Percentiles rank a stretch among this genome's conserved stretches.
Evolutionary conservation across 2,113 vertebrate genomes (phyloP).

Genomic region (Daphoenositta chrysoptera): DNA sequence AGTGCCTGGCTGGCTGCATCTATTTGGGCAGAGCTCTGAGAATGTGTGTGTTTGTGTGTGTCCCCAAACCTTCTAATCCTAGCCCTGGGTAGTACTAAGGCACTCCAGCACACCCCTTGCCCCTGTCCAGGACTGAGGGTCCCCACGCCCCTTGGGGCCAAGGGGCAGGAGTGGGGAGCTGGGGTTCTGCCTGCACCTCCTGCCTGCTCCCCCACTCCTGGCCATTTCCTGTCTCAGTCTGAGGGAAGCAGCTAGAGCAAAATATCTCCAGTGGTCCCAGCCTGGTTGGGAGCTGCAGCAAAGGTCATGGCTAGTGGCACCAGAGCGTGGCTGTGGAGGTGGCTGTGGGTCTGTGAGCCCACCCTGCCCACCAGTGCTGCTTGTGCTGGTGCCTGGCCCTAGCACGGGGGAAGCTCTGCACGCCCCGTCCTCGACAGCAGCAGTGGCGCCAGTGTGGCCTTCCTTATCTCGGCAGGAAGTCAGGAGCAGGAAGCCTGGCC

Average conservation of each 20-base stretch:
- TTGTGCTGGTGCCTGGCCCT: background rate
- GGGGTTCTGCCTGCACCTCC: background rate
- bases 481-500: constrained; percentile 39
- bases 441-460: constrained; percentile 37
- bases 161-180: background rate
- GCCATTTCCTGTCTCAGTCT: background rate
- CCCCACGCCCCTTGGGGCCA: background rate
- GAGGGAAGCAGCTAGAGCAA: background rate
- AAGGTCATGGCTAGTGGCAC: background rate
- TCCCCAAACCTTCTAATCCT: background rate
- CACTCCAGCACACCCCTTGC: rapidly evolving
- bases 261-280: background rate
- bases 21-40: background rate
- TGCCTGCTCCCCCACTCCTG: background rate
- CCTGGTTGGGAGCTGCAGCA: background rate
- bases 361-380: background rate
- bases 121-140: background rate
- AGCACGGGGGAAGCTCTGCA: background rate
- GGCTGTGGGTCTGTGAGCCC: background rate
- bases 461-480: constrained; percentile 59
- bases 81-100: background rate
- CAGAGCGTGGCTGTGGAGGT: rapidly evolving
- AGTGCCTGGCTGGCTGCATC: background rate
- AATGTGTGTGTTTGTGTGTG: background rate
- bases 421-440: background rate